Conservation (phyloP, 1,140 invertebrate species). For the Piezodorus guildinii region DNA sequence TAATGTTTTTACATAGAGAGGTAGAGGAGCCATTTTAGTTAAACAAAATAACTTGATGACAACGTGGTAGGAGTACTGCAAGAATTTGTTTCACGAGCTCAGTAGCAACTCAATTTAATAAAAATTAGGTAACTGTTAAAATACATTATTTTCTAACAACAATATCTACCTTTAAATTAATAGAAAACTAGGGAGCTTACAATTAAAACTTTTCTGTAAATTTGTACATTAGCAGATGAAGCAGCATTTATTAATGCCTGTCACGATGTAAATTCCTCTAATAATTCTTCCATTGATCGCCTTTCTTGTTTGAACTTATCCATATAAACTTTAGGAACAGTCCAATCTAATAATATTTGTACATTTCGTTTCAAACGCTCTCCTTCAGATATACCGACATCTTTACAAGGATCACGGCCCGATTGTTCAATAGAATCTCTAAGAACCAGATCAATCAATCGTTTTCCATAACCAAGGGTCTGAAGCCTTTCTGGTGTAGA, state of each 20-base stretch:
- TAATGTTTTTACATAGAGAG: too few relatives aligned
- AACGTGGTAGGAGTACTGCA: too few relatives aligned
- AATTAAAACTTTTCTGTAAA: background rate
- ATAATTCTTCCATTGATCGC: slow-evolving; percentile 59
- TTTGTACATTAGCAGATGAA: background rate
- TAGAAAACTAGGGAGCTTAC: too few relatives aligned
- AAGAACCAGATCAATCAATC: slow-evolving; percentile 70
- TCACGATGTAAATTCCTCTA: slow-evolving; percentile 56
- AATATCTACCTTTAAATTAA: too few relatives aligned
- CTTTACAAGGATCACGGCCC: slow-evolving; percentile 49
- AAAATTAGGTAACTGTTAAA: too few relatives aligned
- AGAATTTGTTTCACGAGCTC: too few relatives aligned
- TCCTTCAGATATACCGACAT: slow-evolving; percentile 40
- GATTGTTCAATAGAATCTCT: slow-evolving; percentile 61
- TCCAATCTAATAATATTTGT: slow-evolving; percentile 64
- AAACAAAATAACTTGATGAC: too few relatives aligned
- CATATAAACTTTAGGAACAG: slow-evolving; percentile 65
- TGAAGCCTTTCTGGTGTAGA: slow-evolving; percentile 61
- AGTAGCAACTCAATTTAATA: too few relatives aligned
- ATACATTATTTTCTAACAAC: too few relatives aligned
- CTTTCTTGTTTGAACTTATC: slow-evolving; percentile 57
- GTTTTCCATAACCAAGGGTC: slow-evolving; percentile 66
- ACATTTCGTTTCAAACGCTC: slow-evolving; percentile 56
- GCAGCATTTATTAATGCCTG: background rate
- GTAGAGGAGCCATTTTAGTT: too few relatives aligned